Percentiles rank a stretch among this genome's conserved stretches.
These are phyloP conservation scores for Stichopus horrens DNA, from an alignment of 53 echinoderm and acorn worm genomes.

Conservation along the genomic window DNA sequence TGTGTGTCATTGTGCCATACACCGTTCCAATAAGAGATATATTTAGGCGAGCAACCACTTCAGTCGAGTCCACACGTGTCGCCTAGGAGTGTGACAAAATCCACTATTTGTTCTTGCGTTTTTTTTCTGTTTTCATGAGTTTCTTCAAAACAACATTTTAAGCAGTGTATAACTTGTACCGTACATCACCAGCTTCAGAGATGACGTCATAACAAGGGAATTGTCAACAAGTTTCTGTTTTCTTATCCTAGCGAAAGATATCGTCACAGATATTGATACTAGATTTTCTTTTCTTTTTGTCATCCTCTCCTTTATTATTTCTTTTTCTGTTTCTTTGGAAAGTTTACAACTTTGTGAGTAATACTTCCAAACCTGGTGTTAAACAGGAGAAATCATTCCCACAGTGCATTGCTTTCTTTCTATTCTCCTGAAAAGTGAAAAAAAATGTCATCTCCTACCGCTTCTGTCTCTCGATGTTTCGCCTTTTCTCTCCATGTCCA, in stretches of 20 bases:
- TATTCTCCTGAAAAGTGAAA: not conserved
- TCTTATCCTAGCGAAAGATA: no score
- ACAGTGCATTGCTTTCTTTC: not conserved
- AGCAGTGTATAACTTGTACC: not conserved
- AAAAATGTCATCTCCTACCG: not conserved
- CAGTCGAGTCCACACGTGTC: constrained; percentile 25
- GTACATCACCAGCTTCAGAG: not conserved
- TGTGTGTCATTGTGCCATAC: not conserved
- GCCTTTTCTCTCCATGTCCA: not conserved
- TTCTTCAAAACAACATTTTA: not conserved
- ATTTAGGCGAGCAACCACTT: not conserved
- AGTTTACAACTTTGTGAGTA: no score
- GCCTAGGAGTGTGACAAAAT: constrained; percentile 21
- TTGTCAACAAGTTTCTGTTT: not conserved
- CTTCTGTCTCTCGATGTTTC: not conserved
- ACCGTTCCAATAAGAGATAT: constrained; percentile 15
- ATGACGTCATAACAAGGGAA: not conserved
- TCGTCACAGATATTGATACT: no score
- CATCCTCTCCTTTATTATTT: no score
- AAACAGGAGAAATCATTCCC: no score
- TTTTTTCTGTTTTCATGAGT: not conserved
- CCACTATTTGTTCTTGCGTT: constrained; percentile 38
- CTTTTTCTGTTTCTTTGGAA: no score
- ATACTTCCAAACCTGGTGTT: no score
- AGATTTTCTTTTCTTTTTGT: no score